Conservation (phyloP, 2,797 vertebrate genomes). For the Hypotaenidia okinawae region DNA sequence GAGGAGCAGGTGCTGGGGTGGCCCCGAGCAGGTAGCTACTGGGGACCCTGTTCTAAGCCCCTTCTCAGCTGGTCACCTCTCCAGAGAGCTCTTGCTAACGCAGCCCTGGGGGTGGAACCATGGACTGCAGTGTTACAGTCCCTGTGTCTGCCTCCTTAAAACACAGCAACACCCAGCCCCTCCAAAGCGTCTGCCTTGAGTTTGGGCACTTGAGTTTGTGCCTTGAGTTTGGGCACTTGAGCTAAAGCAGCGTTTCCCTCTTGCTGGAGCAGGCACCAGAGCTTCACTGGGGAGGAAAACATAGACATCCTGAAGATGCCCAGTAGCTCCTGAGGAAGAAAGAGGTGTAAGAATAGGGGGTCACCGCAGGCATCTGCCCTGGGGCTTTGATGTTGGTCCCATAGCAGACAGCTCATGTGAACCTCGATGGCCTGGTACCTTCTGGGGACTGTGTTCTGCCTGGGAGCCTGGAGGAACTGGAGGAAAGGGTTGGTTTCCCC, state of each 20-base stretch:
- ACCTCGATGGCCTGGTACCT: neutral
- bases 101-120: neutral
- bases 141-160: neutral
- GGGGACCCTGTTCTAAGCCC: neutral
- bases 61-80: neutral
- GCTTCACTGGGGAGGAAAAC: neutral
- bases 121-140: fast-evolving
- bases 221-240: neutral
- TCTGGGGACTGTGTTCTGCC: neutral
- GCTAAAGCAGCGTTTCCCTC: neutral
- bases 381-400: neutral
- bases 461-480: neutral
- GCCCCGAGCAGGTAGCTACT: neutral
- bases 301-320: neutral
- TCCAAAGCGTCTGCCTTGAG: neutral
- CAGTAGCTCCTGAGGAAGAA: neutral
- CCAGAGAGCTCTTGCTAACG: neutral
- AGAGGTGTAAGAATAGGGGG: neutral
- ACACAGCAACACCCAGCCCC: neutral
- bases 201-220: too few species aligned
- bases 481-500: neutral
- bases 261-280: neutral
- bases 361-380: neutral
- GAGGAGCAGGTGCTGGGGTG: fast-evolving
- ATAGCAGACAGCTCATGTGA: neutral